Evolutionary conservation across 2,113 vertebrate species (phyloP).

Genomic region (Leucopsar rothschildi): DNA sequence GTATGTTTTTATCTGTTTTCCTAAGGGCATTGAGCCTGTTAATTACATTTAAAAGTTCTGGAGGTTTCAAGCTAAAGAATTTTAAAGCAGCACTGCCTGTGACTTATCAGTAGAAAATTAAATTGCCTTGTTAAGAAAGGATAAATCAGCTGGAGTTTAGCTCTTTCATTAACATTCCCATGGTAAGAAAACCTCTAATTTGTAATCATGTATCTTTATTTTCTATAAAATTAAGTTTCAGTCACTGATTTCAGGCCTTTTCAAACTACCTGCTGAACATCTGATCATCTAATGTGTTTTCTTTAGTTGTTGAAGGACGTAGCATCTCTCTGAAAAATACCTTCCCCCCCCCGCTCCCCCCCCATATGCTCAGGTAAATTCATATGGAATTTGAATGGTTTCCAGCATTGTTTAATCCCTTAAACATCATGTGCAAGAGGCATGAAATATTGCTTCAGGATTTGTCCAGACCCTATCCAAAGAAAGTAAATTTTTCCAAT

Average conservation of each 20-base stretch:
- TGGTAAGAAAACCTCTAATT: neutral
- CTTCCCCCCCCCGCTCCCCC: rapidly evolving
- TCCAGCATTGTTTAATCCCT: neutral
- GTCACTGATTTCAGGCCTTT: neutral
- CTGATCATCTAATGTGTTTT: neutral
- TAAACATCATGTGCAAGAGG: neutral
- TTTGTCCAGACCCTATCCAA: neutral
- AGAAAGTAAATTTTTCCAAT: neutral
- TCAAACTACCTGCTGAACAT: neutral
- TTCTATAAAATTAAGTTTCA: constrained; percentile 23
- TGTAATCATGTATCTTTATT: neutral
- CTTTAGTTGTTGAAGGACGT: neutral
- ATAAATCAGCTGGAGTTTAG: neutral
- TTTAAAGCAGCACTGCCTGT: neutral
- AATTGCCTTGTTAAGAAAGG: neutral
- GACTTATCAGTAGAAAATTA: neutral
- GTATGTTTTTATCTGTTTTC: neutral
- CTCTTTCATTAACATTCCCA: neutral
- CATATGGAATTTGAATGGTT: neutral
- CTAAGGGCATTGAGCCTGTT: neutral
- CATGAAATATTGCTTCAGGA: neutral
- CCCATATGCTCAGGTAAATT: neutral
- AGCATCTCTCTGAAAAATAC: neutral
- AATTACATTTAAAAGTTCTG: neutral
- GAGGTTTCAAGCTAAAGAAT: neutral